Base-by-base conservation (phyloP, 2,888 invertebrate genomes). In the Andrena hattorfiana region DNA sequence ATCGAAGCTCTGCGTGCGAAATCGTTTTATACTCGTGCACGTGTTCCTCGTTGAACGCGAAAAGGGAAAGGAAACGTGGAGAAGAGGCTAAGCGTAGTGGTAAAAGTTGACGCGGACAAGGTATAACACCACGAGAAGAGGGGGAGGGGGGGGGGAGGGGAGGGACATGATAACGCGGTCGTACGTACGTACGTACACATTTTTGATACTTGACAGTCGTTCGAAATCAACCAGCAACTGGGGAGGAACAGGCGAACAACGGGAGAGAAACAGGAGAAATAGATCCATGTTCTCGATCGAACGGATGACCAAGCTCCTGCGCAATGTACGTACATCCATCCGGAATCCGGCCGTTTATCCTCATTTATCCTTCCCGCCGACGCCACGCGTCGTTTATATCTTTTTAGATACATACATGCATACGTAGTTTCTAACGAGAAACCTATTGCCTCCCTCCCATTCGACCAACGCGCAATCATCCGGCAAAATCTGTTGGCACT, bases 21-120 rank as follows among this genome's bases (percentile, higher is more conserved):
- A 90, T 89, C 90, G 89, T 91, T 87, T 93, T 93, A 92, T 93
- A 93, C 75, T 62, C 66, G 76, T 66, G 81, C 81, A 83, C 85
- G 77, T 88, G 80, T 51, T 87, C 51, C 76, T 82, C 54, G 60
- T 66, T 48, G 49, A 77, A 64, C 67, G 71, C 71, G 32, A 75
- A 83, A 79, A 72, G 83, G 74, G 84, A 79, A 79, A 83, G 83
- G 83, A 79, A 83, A 66, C 26, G 79, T 63, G 84, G 79, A 79
- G 78, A 83, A 83, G 68, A 71, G 28, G 48, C 35, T 54, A 54
- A 64, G 30, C 75, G 54, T 32, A 59, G 35, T 74, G 70, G 84
- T 75, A 83, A 84, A 72, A 84, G 83, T 81, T 42, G 71, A 68
- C 49, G 42, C 51, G 56, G 67, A 30, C 70, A 56, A 77, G 73